phyloP scores from a whole-genome alignment of 2,797 vertebrate genomes.

The Hoplostethus mediterraneus region DNA sequence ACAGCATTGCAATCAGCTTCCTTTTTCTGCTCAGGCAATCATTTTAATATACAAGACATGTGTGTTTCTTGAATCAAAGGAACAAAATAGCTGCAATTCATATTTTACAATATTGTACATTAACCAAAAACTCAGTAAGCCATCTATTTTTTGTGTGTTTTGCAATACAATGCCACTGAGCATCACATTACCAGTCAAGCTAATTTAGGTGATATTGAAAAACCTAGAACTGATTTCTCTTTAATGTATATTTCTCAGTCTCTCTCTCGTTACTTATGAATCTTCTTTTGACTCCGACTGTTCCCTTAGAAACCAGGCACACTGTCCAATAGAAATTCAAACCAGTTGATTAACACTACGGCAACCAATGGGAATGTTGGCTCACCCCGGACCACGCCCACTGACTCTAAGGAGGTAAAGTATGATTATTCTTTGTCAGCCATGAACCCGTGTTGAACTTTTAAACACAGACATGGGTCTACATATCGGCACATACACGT shows the following conservation, averaged over 20 bases:
- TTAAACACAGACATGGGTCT: neutral
- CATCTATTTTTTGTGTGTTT: too few species aligned
- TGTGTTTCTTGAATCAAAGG: too few species aligned
- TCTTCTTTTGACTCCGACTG: constrained; percentile 4
- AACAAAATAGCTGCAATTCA: neutral
- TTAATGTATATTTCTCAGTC: neutral
- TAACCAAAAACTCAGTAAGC: too few species aligned
- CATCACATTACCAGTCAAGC: neutral
- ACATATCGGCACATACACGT: neutral
- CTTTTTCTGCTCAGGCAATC: too few species aligned
- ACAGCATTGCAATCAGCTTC: too few species aligned
- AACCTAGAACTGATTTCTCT: neutral
- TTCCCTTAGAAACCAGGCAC: constrained; percentile 69
- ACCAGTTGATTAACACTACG: constrained; percentile 86
- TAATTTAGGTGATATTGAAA: neutral
- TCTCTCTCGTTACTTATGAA: neutral
- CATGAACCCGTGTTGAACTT: neutral
- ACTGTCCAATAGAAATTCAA: constrained; percentile 84
- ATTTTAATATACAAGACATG: too few species aligned
- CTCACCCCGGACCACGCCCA: constrained; percentile 69
- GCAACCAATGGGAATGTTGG: constrained; percentile 80
- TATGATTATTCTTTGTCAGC: neutral
- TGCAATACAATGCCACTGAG: neutral
- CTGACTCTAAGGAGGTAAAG: constrained; percentile 74
- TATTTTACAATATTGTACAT: neutral